A percentile compares a stretch with the other conserved stretches of the same genome.
Evolutionary conservation across 1,140 invertebrate genomes (phyloP).

Genomic region (Uloborus diversus): DNA sequence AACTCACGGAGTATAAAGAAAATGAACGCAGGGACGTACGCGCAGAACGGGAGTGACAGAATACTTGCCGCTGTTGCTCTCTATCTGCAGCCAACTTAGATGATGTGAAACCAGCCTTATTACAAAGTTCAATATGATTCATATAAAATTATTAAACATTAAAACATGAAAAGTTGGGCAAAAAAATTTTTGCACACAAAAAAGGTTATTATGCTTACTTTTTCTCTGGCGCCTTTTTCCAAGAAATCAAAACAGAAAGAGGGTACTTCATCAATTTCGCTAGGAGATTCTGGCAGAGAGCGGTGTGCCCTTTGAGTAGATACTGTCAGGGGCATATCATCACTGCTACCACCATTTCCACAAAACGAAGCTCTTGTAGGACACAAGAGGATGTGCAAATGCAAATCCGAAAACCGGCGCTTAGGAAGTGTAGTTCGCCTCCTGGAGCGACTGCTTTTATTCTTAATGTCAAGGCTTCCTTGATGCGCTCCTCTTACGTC

Average conservation of each 20-base stretch:
- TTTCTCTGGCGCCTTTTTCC: slow-evolving; percentile 28
- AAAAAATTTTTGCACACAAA: no score
- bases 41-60: no score
- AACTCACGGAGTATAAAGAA: no score
- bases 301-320: slow-evolving; percentile 32
- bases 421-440: slow-evolving; percentile 13
- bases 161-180: no score
- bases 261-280: slow-evolving; percentile 31
- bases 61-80: no score
- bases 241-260: slow-evolving; percentile 41
- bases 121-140: no score
- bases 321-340: slow-evolving; percentile 21
- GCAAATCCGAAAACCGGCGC: slow-evolving; percentile 24
- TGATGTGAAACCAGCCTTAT: no score
- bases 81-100: no score
- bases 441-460: neutral
- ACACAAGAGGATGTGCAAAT: slow-evolving; percentile 17
- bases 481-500: neutral
- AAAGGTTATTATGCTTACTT: slow-evolving; percentile 10
- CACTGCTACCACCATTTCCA: slow-evolving; percentile 28
- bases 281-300: slow-evolving; percentile 34
- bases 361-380: slow-evolving; percentile 14
- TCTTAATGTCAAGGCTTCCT: neutral
- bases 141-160: no score
- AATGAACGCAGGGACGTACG: no score